A percentile compares a stretch with the other conserved stretches of the same genome.
phyloP scores from a whole-genome alignment of 2,888 invertebrate species.

The Dione juno region DNA sequence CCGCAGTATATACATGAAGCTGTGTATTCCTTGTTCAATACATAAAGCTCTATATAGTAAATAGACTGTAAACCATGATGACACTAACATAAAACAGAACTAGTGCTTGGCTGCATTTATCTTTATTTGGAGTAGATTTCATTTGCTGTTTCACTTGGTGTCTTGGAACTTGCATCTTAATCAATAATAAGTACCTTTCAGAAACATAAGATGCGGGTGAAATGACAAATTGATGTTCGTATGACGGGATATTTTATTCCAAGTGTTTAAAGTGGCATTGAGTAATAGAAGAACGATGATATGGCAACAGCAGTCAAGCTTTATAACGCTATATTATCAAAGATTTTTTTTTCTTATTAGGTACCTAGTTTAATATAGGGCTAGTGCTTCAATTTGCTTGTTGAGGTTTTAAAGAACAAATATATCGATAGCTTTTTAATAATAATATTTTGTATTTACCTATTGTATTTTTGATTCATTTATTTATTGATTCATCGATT shows the following conservation, averaged over 20 bases:
- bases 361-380: not conserved
- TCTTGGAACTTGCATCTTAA: slow-evolving; percentile 37
- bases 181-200: slow-evolving; percentile 24
- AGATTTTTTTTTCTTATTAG: slow-evolving; percentile 12
- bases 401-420: not conserved
- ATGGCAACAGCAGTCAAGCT: slow-evolving; percentile 49
- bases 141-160: slow-evolving; percentile 7
- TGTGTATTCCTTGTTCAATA: not conserved
- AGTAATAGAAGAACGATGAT: slow-evolving; percentile 74
- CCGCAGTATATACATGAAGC: not conserved
- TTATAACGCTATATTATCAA: slow-evolving; percentile 32
- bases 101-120: slow-evolving; percentile 6
- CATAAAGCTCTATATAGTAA: not conserved
- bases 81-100: slow-evolving; percentile 16
- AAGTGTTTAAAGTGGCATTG: slow-evolving; percentile 67
- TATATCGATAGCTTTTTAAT: not conserved
- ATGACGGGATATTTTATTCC: slow-evolving; percentile 62
- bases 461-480: not conserved
- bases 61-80: not conserved
- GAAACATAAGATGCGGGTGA: slow-evolving; percentile 65
- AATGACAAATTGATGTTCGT: slow-evolving; percentile 72
- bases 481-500: not conserved
- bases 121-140: slow-evolving; percentile 7
- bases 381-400: not conserved
- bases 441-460: not conserved